phyloP scores from a whole-genome alignment of 2,113 vertebrate genomes.

The Amazona guildingii region DNA sequence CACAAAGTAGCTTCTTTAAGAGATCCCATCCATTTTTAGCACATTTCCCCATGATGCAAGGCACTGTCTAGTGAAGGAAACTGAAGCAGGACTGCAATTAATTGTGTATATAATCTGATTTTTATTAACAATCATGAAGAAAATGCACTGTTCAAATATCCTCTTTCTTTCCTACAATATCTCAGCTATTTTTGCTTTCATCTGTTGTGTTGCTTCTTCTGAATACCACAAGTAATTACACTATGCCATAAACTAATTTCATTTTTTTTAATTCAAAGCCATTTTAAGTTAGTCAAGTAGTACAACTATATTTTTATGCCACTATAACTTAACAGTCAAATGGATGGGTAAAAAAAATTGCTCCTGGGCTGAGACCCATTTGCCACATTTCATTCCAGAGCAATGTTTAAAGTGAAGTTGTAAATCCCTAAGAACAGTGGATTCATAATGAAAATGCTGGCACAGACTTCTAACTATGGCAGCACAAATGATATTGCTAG shows the following conservation, averaged over 20 bases:
- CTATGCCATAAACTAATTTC: slow-evolving; percentile 9
- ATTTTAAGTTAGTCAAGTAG: slow-evolving; percentile 22
- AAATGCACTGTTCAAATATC: not conserved
- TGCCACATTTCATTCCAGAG: slow-evolving; percentile 41
- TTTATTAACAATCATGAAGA: not conserved
- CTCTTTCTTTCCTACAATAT: not conserved
- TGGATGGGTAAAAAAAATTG: slow-evolving; percentile 11
- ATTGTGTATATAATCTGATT: not conserved
- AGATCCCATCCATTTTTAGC: not conserved
- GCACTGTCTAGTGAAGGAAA: not conserved
- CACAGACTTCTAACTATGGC: not conserved
- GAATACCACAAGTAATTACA: slow-evolving; percentile 9
- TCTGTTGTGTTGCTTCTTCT: not conserved
- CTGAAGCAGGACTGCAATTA: not conserved
- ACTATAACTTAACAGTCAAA: slow-evolving; percentile 44
- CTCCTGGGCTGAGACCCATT: slow-evolving; percentile 32
- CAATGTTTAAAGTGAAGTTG: not conserved
- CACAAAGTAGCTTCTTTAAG: not conserved
- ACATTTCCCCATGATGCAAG: not conserved
- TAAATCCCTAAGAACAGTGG: slow-evolving; percentile 27
- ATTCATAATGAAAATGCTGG: slow-evolving; percentile 53
- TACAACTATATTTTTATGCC: slow-evolving; percentile 17
- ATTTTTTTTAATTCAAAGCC: slow-evolving; percentile 13
- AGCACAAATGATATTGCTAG: slow-evolving; percentile 16
- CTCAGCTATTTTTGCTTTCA: not conserved